phyloP scores from a whole-genome alignment of 2,797 vertebrate species.

The Hypotaenidia philippensis region DNA sequence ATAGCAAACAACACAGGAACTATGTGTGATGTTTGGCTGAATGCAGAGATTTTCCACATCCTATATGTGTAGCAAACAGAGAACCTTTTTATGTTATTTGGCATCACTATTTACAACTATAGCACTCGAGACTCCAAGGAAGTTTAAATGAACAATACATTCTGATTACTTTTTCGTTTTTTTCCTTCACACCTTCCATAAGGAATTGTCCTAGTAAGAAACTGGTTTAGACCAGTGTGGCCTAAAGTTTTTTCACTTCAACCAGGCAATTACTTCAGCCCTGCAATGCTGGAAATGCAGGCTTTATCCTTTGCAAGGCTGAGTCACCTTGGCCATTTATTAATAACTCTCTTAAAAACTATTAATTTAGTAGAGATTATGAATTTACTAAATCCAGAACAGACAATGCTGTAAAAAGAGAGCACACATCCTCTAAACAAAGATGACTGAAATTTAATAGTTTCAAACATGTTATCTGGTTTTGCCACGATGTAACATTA shows the following conservation, averaged over 20 bases:
- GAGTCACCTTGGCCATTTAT: not conserved
- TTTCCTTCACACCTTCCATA: not conserved
- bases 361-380: not conserved
- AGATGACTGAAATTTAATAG: not conserved
- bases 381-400: not conserved
- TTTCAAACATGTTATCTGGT: not conserved
- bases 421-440: not conserved
- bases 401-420: not conserved
- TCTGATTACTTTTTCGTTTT: not conserved
- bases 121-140: not conserved
- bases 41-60: not conserved
- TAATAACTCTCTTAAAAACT: not conserved
- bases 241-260: not conserved
- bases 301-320: not conserved
- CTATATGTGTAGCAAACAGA: rapidly evolving
- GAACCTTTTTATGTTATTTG: not conserved
- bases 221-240: not conserved
- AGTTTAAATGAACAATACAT: not conserved
- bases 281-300: not conserved
- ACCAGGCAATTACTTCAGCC: not conserved
- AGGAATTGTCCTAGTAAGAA: not conserved
- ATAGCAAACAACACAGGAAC: not conserved
- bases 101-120: not conserved
- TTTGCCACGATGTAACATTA: not conserved
- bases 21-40: not conserved